Conservation (phyloP, 1,140 invertebrate species). For the Drosophila navojoa region DNA sequence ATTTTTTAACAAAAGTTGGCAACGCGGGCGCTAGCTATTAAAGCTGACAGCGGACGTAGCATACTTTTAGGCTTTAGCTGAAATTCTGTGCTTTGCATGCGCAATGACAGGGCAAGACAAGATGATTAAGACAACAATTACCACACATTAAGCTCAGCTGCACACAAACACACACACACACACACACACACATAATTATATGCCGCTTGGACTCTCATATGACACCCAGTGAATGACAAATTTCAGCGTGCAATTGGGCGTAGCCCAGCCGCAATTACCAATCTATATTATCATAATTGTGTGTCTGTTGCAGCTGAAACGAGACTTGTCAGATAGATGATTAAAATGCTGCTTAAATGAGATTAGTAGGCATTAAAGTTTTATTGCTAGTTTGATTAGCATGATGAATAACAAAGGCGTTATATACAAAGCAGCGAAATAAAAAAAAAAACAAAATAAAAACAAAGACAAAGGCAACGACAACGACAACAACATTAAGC, state of each 20-base stretch:
- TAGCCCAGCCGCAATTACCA: conserved; percentile 30
- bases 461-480: conserved; percentile 40
- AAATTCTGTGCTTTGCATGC: conserved; percentile 18
- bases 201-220: conserved; percentile 14
- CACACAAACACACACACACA: conserved; percentile 11
- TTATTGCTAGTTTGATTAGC: conserved; percentile 43
- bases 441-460: conserved; percentile 41
- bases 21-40: conserved; percentile 24
- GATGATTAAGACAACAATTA: conserved; percentile 53
- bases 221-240: conserved; percentile 51
- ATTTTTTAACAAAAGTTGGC: conserved; percentile 38
- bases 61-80: conserved; percentile 46
- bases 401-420: conserved; percentile 14
- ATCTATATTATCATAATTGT: neutral
- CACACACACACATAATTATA: conserved; percentile 21
- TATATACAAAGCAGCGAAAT: conserved; percentile 40
- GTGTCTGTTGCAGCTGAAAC: conserved; percentile 21
- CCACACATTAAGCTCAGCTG: conserved; percentile 12
- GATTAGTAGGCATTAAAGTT: conserved; percentile 36
- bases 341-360: conserved; percentile 32
- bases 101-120: conserved; percentile 30
- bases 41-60: conserved; percentile 9
- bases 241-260: conserved; percentile 74
- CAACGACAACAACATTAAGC: conserved; percentile 7
- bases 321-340: conserved; percentile 34